These are phyloP conservation scores for Bombyx huttoni DNA, from an alignment of 2,888 invertebrate genomes.

Conservation along the genomic window DNA sequence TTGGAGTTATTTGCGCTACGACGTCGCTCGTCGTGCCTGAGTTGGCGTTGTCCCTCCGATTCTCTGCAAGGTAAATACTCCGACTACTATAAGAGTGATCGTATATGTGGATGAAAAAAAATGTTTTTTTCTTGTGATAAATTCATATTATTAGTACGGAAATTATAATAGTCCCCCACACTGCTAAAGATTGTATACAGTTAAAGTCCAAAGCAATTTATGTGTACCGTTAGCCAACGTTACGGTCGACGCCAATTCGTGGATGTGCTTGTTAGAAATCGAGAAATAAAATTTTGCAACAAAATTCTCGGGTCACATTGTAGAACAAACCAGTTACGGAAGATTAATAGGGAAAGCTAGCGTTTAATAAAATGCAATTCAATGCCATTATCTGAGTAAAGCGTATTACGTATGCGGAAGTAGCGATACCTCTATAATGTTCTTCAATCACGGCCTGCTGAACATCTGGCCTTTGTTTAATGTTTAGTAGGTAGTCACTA, in stretches of 20 bases:
- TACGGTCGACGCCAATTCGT: constrained; percentile 36
- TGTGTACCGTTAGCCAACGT: constrained; percentile 54
- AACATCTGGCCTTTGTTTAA: constrained; percentile 43
- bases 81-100: constrained; percentile 45
- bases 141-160: neutral
- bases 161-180: neutral
- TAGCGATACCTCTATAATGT: constrained; percentile 44
- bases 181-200: constrained; percentile 24
- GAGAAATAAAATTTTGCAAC: constrained; percentile 1
- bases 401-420: constrained; percentile 59
- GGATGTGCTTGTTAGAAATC: constrained; percentile 21
- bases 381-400: constrained; percentile 59
- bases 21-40: constrained; percentile 50
- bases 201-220: constrained; percentile 11
- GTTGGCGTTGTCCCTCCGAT: constrained; percentile 57
- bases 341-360: constrained; percentile 32
- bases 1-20: constrained; percentile 48
- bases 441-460: constrained; percentile 36
- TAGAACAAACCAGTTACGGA: neutral
- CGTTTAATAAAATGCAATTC: constrained; percentile 39
- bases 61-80: constrained; percentile 59
- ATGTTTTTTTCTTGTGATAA: constrained; percentile 36
- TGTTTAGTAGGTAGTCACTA: neutral
- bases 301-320: neutral
- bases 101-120: constrained; percentile 52